These are phyloP conservation scores for Bergia puertoricense DNA, from an alignment of 92 coral and sea anemone species.

Conservation along the genomic window DNA sequence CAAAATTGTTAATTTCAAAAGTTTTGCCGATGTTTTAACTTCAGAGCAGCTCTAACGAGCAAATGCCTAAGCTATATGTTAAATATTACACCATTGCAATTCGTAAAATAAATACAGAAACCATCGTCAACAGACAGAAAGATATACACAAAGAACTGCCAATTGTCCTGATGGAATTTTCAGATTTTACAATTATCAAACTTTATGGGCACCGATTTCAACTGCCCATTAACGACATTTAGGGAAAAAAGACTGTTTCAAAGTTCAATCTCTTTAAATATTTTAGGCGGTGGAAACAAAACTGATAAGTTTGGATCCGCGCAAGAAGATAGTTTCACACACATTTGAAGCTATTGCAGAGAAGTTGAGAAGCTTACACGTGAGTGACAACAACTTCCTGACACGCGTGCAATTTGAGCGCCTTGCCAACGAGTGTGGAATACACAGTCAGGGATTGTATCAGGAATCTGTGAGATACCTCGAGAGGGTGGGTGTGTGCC, in stretches of 20 bases:
- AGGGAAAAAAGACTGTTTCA: neutral
- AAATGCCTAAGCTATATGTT: no score
- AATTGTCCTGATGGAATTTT: no score
- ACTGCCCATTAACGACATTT: no score
- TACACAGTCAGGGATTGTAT: slow-evolving; percentile 47
- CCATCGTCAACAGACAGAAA: no score
- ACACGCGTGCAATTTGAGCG: slow-evolving; percentile 48
- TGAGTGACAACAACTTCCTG: neutral
- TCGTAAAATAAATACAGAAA: no score
- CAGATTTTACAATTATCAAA: no score
- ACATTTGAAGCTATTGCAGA: slow-evolving; percentile 31
- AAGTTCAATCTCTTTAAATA: neutral
- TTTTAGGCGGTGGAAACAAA: slow-evolving; percentile 27
- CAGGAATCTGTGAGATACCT: slow-evolving; percentile 53
- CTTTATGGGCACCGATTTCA: no score
- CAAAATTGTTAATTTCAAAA: no score
- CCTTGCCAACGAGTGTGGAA: slow-evolving; percentile 69
- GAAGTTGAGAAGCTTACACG: neutral
- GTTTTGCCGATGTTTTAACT: no score
- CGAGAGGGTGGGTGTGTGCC: slow-evolving; percentile 58
- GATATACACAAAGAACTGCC: no score
- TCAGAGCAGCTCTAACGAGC: no score
- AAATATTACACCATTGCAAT: no score
- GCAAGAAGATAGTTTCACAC: slow-evolving; percentile 18
- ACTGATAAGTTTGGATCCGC: slow-evolving; percentile 2